Conservation (phyloP, 1,140 invertebrate genomes). For the Muscidifurax raptorellus region DNA sequence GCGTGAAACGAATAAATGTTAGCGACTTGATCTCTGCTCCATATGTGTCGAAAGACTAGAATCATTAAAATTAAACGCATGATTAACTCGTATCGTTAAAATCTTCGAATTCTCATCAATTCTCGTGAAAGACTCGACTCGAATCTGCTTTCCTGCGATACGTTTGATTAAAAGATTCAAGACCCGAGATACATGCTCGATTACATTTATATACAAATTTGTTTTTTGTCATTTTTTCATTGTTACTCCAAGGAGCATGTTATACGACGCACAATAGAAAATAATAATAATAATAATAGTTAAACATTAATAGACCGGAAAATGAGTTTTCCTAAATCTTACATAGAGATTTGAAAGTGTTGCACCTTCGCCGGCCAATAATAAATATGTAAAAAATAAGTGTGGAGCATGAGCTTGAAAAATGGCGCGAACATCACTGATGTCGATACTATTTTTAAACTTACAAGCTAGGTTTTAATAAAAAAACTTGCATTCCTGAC, state of each 20-base stretch:
- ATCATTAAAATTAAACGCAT: slow-evolving; percentile 68
- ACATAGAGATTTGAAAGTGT: slow-evolving; percentile 46
- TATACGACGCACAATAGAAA: slow-evolving; percentile 28
- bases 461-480: slow-evolving; percentile 36
- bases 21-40: slow-evolving; percentile 62
- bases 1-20: slow-evolving; percentile 44
- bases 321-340: slow-evolving; percentile 45
- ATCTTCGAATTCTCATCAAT: slow-evolving; percentile 40
- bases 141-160: slow-evolving; percentile 43
- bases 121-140: slow-evolving; percentile 37
- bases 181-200: slow-evolving; percentile 53
- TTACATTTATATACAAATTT: slow-evolving; percentile 40
- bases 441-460: slow-evolving; percentile 45
- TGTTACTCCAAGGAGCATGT: slow-evolving; percentile 34
- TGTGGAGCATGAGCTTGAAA: slow-evolving; percentile 46
- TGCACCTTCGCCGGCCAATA: slow-evolving; percentile 54
- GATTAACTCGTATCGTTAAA: slow-evolving; percentile 47
- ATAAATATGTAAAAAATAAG: slow-evolving; percentile 51
- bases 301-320: slow-evolving; percentile 48
- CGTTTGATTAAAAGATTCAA: slow-evolving; percentile 56
- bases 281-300: neutral
- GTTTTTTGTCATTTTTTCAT: slow-evolving; percentile 51
- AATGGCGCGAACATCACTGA: slow-evolving; percentile 54
- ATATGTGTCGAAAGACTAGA: slow-evolving; percentile 70
- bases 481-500: slow-evolving; percentile 44